Base-by-base conservation (phyloP, 2,113 vertebrate genomes). In the Indicator maculatus region DNA sequence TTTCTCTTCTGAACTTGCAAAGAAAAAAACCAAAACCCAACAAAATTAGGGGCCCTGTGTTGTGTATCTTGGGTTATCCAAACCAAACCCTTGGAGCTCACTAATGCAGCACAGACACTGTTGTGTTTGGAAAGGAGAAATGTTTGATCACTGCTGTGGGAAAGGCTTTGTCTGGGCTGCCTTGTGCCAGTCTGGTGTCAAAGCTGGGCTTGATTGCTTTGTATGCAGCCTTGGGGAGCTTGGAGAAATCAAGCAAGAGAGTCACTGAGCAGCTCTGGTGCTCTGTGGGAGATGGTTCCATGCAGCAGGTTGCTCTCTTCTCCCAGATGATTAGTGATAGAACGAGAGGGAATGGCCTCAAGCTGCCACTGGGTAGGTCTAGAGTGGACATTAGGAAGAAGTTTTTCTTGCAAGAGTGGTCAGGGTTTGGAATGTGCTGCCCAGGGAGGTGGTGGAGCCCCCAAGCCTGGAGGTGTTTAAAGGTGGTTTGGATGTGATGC, bases 111-210 rank as follows among this genome's bases (percentile, higher is more conserved):
- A 38, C 64, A 86, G 88, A 21, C 47, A 26, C 28, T 78, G 81
- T 70, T 87, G 77, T 89, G 82, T 91, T 93, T 94, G 82, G 69
- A 60, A 47, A 70, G 16, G 38, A 41, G 73, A 58, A 70, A n/a
- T 31, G 70, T 70, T 91, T 89, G 74, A 30, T 77, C 3, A 1
- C 77, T 86, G 69, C 85, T 93, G 69, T 77, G 82, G 95, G 85
- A 83, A 93, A 76, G 78, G 53, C 85, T 89, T 72, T 79, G 90
- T 71, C 80, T 64, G 47, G 66, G 53, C 52, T 83, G 84, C 61
- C 83, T 59, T 20, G 14, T 53, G 79, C 88, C 55, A 61, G 53
- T 5, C 50, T 55, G 64, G 20, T 63, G 9, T 80, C 38, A 52
- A 20, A 64, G 78, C 60, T 84, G 64, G 73, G 16, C 76, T 55